A percentile compares a stretch with the other conserved stretches of the same genome.
phyloP scores from a whole-genome alignment of 2,797 vertebrate species.

The Tangara arthus region DNA sequence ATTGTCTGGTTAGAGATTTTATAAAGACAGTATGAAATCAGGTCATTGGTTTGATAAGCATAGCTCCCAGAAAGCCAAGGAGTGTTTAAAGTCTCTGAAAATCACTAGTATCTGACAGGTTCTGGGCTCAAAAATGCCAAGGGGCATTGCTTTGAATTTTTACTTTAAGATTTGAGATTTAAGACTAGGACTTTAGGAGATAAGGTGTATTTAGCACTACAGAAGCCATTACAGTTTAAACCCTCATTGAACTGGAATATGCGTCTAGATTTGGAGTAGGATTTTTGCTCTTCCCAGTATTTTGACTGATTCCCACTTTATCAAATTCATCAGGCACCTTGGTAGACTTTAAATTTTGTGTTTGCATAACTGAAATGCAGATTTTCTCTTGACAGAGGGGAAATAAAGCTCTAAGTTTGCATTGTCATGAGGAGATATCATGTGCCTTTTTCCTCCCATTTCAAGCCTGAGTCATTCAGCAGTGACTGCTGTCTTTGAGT shows the following conservation, averaged over 20 bases:
- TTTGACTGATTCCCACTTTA: background rate
- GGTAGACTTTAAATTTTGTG: background rate
- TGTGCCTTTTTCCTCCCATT: background rate
- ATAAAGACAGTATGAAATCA: background rate
- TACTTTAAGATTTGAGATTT: background rate
- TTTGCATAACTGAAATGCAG: background rate
- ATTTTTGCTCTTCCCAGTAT: background rate
- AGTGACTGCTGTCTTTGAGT: background rate
- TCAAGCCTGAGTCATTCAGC: background rate
- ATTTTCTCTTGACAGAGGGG: background rate
- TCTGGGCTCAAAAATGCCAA: background rate
- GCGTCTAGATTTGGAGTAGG: background rate
- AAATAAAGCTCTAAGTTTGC: background rate
- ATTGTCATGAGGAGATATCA: background rate
- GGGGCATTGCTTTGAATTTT: background rate
- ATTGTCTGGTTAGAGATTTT: background rate
- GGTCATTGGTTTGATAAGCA: background rate
- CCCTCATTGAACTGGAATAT: background rate
- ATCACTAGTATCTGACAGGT: background rate
- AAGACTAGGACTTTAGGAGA: background rate
- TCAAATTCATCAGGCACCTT: background rate
- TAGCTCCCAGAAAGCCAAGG: background rate
- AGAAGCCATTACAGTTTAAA: background rate
- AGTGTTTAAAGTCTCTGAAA: background rate
- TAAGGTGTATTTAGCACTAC: background rate